Conservation (phyloP, 37 sponge, comb jelly and placozoan genomes). For the Aphrocallistes beatrix region DNA sequence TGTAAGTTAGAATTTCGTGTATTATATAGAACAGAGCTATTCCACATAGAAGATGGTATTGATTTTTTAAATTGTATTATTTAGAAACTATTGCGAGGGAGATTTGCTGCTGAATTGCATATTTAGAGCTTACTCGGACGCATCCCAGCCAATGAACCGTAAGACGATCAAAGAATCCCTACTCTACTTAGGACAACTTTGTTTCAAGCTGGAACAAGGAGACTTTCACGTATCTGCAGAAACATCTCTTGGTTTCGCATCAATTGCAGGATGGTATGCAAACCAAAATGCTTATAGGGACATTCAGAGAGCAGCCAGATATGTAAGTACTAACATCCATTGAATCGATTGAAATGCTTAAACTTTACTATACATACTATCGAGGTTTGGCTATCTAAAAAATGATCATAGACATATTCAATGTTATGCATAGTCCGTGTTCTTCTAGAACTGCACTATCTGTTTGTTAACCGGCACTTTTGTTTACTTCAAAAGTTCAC, state of each 20-base stretch:
- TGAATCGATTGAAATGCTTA: too few relatives aligned
- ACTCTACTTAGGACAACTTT: background rate
- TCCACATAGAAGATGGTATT: too few relatives aligned
- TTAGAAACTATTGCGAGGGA: background rate
- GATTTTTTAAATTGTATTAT: too few relatives aligned
- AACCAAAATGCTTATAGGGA: background rate
- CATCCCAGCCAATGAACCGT: background rate
- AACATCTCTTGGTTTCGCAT: background rate
- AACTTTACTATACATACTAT: too few relatives aligned
- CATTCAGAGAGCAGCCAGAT: background rate
- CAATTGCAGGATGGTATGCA: background rate
- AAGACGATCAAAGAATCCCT: background rate
- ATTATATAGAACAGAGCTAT: too few relatives aligned
- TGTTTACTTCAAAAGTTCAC: too few relatives aligned
- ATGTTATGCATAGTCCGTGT: too few relatives aligned
- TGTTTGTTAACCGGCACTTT: too few relatives aligned
- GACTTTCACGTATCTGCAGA: background rate
- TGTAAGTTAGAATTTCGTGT: too few relatives aligned
- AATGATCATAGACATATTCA: too few relatives aligned
- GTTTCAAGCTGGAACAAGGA: background rate
- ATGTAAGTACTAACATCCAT: background rate
- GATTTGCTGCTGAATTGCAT: background rate
- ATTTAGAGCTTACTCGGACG: background rate
- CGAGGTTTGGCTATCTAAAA: too few relatives aligned
- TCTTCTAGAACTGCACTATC: too few relatives aligned